Conservation (phyloP, 1,140 invertebrate species). For the Drosophila jambulina region DNA sequence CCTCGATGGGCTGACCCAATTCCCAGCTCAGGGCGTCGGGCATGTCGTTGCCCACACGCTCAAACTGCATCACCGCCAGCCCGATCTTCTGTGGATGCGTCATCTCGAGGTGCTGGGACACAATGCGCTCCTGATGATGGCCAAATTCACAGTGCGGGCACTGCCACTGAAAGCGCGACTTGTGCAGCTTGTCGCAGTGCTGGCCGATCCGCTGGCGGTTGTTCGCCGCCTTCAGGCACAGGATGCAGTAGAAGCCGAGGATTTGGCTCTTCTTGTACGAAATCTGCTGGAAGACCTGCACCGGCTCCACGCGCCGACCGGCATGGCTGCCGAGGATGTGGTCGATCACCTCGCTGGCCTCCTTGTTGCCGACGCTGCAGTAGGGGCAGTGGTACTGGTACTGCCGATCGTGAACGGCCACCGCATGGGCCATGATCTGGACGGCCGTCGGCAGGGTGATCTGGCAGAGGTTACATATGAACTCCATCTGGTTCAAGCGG, state of each 20-base stretch:
- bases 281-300: constrained; percentile 25
- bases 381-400: constrained; percentile 40
- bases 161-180: constrained; percentile 16
- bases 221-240: constrained; percentile 7
- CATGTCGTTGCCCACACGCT: constrained; percentile 42
- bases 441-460: background rate
- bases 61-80: constrained; percentile 32
- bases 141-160: constrained; percentile 47
- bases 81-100: constrained; percentile 8
- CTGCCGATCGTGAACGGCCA: constrained; percentile 10
- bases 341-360: background rate
- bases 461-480: constrained; percentile 49
- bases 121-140: background rate
- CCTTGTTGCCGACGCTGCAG: constrained; percentile 2
- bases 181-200: constrained; percentile 36
- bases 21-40: constrained; percentile 39
- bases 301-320: constrained; percentile 19
- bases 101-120: constrained; percentile 12
- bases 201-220: constrained; percentile 16
- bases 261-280: constrained; percentile 20
- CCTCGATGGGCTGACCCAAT: constrained; percentile 6
- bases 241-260: constrained; percentile 52
- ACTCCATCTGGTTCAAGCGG: background rate
- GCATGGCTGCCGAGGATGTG: constrained; percentile 35
- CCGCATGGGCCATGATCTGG: constrained; percentile 22